Base-by-base conservation (phyloP, 2,888 invertebrate species). In the Congeria kusceri region DNA sequence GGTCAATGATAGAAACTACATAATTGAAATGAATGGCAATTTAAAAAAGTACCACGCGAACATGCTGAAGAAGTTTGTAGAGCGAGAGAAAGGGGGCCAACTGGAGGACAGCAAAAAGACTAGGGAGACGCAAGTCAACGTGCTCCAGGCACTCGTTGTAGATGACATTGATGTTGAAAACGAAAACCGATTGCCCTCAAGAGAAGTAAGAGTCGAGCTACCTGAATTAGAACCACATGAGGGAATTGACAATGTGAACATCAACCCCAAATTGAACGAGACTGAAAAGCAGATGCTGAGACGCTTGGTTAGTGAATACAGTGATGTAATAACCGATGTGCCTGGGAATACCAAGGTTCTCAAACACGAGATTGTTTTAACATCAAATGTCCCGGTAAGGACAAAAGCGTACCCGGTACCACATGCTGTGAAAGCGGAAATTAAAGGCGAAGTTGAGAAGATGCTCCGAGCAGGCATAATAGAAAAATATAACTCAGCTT, bases 381-480 rank as follows among this genome's bases (percentile, higher is more conserved):
- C n/a, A n/a, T n/a, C n/a, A n/a, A n/a, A n/a, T n/a, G n/a, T n/a
- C 7, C 78, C 78, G 18, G 64, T 78, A 25, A 20, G 69, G 29
- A 59, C 63, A 18, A 73, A 68, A 58, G 57, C 56, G 20, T 80
- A 85, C 57, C 68, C 68, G 9, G 13, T 83, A n/a, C 83, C 80
- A 28, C 72, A 47, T 32, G 62, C 74, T 20, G 23, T 72, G 9
- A 65, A 61, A 27, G 53, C 56, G 13, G 46, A 56, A 11, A 46
- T 84, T 23, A 39, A 65, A 44, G 25, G 32, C 7, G 79, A 85
- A 29, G 58, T 85, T 0, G 61, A 71, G 20, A 47, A 76, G 20
- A 79, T 82, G 80, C 47, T 71, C 5, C 20, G 83, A 18, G 66
- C 76, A 58, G 77, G 67, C 13, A 64, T 85, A 13, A 83, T 85